Percentiles rank a stretch among this genome's conserved stretches.
Evolutionary conservation across 1,140 invertebrate genomes (phyloP).

Genomic region (Drosophila kurseongensis): DNA sequence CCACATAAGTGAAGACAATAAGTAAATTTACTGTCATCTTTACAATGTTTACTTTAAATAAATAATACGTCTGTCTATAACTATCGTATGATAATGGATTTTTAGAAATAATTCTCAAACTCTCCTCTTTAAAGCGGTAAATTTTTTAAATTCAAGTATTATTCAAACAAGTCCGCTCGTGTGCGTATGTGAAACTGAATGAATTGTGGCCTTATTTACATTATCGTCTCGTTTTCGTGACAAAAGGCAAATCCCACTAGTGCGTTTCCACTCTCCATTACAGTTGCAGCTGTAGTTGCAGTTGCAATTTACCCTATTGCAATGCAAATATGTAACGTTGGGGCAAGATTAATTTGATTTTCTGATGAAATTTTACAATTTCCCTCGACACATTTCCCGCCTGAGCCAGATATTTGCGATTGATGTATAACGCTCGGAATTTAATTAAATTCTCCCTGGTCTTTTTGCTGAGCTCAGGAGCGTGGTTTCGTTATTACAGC

Average conservation of each 20-base stretch:
- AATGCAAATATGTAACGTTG: constrained; percentile 40
- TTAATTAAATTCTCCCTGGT: constrained; percentile 28
- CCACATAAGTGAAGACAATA: no score
- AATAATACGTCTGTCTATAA: no score
- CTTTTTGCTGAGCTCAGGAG: background rate
- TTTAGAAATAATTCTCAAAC: no score
- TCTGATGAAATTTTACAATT: constrained; percentile 43
- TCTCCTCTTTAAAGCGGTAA: background rate
- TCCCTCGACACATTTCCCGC: background rate
- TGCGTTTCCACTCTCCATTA: background rate
- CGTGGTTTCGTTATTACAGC: constrained; percentile 6
- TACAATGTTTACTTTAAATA: no score
- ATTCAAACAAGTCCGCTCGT: background rate
- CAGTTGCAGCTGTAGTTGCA: constrained; percentile 2
- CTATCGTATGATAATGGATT: background rate
- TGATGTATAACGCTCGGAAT: constrained; percentile 24
- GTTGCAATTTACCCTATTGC: constrained; percentile 7
- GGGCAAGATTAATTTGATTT: constrained; percentile 65
- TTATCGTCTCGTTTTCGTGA: constrained; percentile 36
- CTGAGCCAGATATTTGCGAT: constrained; percentile 19
- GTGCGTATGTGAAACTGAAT: constrained; percentile 11
- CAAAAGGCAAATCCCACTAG: constrained; percentile 30
- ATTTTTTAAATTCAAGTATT: constrained; percentile 12
- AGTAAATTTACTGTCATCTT: no score
- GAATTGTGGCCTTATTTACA: constrained; percentile 45